Evolutionary conservation across 1,140 invertebrate genomes (phyloP), one percentile per base, ranked within the genome.

Genomic region (Orchestia grillus): DNA sequence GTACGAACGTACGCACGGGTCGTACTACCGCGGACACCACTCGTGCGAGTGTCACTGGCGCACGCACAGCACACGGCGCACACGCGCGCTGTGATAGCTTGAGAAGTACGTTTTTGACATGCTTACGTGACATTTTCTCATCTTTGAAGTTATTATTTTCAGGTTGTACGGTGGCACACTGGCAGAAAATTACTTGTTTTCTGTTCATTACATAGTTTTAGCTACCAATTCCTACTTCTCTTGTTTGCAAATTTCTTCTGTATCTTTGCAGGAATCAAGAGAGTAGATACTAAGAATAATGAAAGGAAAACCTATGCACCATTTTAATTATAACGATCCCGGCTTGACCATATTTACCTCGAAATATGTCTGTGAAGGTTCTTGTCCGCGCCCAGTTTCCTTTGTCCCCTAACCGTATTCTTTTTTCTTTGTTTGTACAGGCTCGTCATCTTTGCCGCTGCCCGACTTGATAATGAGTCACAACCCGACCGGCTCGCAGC

Each of bases 391-490:
- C 28, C 36, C 1, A 77, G 62, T 53, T 53, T n/a, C 47, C 62
- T 77, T 77, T 36, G 11, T 77, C 36, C 1, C 11, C 41, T 90
- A 90, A 90, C 3, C 15, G 11, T 0, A 6, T 94, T 94, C n/a
- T n/a, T n/a, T 45, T 94, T 94, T 94, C 44, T 47, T 94, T 94
- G 92, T 47, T 40, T 94, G 92, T 94, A 0, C 92, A 94, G 92
- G 44, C 44, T 42, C 44, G 40, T 94, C 44, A 23, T 94, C 43
- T 94, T 94, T 44, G 44, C 23, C 43, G 28, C 92, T 94, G 6
- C 92, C 92, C 44, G 92, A 94, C 44, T 44, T 94, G 92, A 44
- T 94, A 3, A 15, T 90, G 88, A 94, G 92, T 94, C 92, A 94
- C 43, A 94, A 40, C 92, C 44, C 44, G 44, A 45, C 92, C 92